Percentiles rank a stretch among this genome's conserved stretches.
Conservation (phyloP, 35 echinoderm and acorn worm genomes). For the Stichopus chloronotus region DNA sequence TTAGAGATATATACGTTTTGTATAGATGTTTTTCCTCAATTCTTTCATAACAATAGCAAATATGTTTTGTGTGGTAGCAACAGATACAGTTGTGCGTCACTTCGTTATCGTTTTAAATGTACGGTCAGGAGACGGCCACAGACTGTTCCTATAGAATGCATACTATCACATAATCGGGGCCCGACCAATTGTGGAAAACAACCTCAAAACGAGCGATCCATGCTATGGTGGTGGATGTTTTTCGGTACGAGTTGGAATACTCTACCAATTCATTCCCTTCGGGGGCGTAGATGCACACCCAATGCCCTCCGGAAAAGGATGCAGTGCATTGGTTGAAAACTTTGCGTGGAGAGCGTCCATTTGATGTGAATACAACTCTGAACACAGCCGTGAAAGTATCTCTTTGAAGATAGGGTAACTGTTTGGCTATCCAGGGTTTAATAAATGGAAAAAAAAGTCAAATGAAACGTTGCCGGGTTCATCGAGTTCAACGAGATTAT, state of each 20-base stretch:
- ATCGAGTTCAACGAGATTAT: constrained; percentile 15
- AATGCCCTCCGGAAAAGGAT: neutral
- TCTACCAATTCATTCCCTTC: neutral
- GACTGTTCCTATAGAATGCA: too few relatives aligned
- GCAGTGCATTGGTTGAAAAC: neutral
- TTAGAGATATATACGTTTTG: too few relatives aligned
- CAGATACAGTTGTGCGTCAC: too few relatives aligned
- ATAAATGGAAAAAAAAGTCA: neutral
- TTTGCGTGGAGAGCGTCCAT: neutral
- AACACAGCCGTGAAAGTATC: neutral
- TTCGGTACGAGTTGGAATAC: constrained; percentile 25
- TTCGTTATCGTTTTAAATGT: too few relatives aligned
- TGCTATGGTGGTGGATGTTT: neutral
- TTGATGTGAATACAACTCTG: neutral
- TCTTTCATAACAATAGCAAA: too few relatives aligned
- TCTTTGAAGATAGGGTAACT: neutral
- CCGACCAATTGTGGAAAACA: too few relatives aligned
- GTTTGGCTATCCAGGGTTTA: neutral
- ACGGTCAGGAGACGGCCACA: too few relatives aligned
- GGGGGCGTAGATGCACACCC: neutral
- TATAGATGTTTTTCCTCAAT: too few relatives aligned
- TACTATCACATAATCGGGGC: too few relatives aligned
- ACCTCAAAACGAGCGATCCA: neutral
- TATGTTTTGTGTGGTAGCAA: too few relatives aligned
- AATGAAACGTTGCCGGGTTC: constrained; percentile 13